A percentile compares a stretch with the other conserved stretches of the same genome.
These are phyloP conservation scores for Zenarchopterus dispar DNA, from an alignment of 2,797 vertebrate genomes.

Conservation along the genomic window DNA sequence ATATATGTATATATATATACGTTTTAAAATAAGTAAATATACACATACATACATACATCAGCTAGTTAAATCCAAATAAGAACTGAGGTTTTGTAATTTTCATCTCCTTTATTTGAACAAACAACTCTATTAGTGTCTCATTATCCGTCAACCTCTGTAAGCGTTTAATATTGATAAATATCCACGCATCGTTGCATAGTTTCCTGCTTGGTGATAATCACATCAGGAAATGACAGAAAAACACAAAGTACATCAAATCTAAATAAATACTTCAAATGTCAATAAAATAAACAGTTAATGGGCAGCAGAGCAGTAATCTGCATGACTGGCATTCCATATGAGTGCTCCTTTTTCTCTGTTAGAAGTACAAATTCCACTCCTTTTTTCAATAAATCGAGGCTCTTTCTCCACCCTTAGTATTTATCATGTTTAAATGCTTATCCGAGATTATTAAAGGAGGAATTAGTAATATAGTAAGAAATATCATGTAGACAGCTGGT, in stretches of 20 bases:
- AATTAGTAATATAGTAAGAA: too few species aligned
- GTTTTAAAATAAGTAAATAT: too few species aligned
- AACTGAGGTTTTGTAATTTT: conserved; percentile 32
- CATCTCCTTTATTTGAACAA: conserved; percentile 45
- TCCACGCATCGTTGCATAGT: conserved; percentile 23
- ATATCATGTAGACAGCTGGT: too few species aligned
- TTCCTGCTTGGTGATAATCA: conserved; percentile 63
- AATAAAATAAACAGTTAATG: conserved; percentile 6
- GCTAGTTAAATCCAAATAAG: conserved; percentile 5
- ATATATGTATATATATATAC: background rate
- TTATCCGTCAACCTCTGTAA: conserved; percentile 47
- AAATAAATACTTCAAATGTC: conserved; percentile 20
- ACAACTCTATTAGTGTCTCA: conserved; percentile 55
- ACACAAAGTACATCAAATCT: conserved; percentile 19
- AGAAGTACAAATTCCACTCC: too few species aligned
- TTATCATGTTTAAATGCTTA: too few species aligned
- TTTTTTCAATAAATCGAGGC: too few species aligned
- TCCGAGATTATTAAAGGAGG: too few species aligned
- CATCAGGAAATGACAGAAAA: conserved; percentile 49
- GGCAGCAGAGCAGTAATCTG: background rate
- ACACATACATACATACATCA: background rate
- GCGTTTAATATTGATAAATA: conserved; percentile 63
- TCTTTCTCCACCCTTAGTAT: too few species aligned
- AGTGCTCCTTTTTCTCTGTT: background rate
- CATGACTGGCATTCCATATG: background rate